Conservation (phyloP, 1,140 invertebrate genomes). For the Atta cephalotes region DNA sequence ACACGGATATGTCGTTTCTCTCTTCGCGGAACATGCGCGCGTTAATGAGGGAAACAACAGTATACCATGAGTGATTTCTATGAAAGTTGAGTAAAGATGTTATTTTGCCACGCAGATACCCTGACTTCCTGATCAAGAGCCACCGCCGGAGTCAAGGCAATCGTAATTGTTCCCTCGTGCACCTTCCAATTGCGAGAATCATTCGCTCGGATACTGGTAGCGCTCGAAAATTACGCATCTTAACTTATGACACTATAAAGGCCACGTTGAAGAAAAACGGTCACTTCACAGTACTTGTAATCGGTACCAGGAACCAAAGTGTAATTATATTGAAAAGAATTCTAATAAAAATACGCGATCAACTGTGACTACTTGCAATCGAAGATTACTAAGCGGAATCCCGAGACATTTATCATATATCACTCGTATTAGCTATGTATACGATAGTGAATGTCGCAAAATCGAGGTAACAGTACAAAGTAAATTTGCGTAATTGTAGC, state of each 20-base stretch:
- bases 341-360: background rate
- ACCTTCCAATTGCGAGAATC: constrained; percentile 26
- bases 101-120: constrained; percentile 51
- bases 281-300: background rate
- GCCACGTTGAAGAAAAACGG: background rate
- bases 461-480: constrained; percentile 26
- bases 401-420: constrained; percentile 7
- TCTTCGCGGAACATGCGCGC: constrained; percentile 40
- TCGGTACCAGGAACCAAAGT: background rate
- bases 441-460: constrained; percentile 2
- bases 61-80: constrained; percentile 45
- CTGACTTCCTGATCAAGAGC: constrained; percentile 54
- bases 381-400: background rate
- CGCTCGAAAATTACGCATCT: constrained; percentile 11
- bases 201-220: background rate
- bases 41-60: constrained; percentile 54
- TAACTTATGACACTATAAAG: background rate
- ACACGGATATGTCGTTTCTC: background rate
- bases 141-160: constrained; percentile 34
- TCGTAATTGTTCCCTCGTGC: constrained; percentile 32
- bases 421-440: background rate
- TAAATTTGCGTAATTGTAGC: background rate
- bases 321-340: background rate
- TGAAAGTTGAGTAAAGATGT: constrained; percentile 61
- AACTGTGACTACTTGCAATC: background rate